Percentiles rank a stretch among this genome's conserved stretches.
Conservation (phyloP, 1,140 invertebrate genomes). For the Phthorimaea operculella region DNA sequence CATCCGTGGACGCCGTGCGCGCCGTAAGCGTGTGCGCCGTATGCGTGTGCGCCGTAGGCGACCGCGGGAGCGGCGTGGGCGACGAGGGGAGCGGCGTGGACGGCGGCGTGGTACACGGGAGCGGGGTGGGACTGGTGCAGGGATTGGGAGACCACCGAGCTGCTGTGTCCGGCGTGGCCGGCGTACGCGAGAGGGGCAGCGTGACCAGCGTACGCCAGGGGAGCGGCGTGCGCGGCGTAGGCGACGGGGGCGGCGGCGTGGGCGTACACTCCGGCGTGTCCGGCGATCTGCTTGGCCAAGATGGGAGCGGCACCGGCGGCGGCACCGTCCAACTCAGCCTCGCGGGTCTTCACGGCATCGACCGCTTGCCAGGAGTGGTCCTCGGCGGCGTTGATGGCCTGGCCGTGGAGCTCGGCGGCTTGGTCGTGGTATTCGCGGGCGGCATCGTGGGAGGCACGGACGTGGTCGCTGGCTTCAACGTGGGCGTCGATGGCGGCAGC, state of each 20-base stretch:
- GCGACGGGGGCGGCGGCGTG: conserved; percentile 21
- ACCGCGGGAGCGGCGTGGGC: conserved; percentile 39
- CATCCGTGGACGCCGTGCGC: conserved; percentile 41
- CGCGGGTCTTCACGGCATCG: conserved; percentile 66
- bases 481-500: conserved; percentile 58
- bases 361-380: conserved; percentile 67
- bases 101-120: conserved; percentile 32
- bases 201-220: conserved; percentile 6
- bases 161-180: conserved; percentile 27
- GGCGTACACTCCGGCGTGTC: conserved; percentile 26
- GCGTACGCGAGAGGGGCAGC: conserved; percentile 15
- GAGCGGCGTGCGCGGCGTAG: conserved; percentile 18
- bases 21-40: conserved; percentile 15
- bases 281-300: conserved; percentile 49
- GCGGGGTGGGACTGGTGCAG: conserved; percentile 52
- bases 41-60: conserved; percentile 26
- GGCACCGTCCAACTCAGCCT: conserved; percentile 68
- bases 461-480: conserved; percentile 54
- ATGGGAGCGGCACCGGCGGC: conserved; percentile 70
- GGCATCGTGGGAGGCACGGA: conserved; percentile 52
- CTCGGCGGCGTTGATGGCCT: conserved; percentile 68
- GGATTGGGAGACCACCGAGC: conserved; percentile 44
- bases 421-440: conserved; percentile 68
- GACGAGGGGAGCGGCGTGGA: conserved; percentile 14
- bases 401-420: conserved; percentile 68